Percentiles rank a stretch among this genome's conserved stretches.
These are phyloP conservation scores for Ptychoptera albimana DNA, from an alignment of 2,888 invertebrate genomes.

Conservation along the genomic window DNA sequence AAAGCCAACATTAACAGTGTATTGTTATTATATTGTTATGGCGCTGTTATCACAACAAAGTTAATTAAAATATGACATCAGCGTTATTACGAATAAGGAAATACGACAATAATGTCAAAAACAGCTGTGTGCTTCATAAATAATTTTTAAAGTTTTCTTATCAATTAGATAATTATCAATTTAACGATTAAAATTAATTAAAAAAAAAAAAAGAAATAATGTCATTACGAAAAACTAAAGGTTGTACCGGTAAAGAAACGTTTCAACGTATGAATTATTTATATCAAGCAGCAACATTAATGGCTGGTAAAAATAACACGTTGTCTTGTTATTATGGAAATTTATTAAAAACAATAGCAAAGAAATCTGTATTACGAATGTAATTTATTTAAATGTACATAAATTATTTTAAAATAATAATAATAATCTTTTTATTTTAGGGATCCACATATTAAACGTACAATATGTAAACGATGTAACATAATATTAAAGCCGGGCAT, in stretches of 20 bases:
- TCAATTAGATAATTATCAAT: too few relatives aligned
- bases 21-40: too few relatives aligned
- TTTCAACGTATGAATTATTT: slow-evolving; percentile 27
- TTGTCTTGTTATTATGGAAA: slow-evolving; percentile 26
- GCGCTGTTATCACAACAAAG: too few relatives aligned
- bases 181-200: too few relatives aligned
- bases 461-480: slow-evolving; percentile 25
- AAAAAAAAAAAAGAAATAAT: too few relatives aligned
- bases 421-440: slow-evolving; percentile 13
- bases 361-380: slow-evolving; percentile 25
- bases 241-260: slow-evolving; percentile 15
- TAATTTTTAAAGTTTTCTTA: too few relatives aligned
- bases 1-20: too few relatives aligned
- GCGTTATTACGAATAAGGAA: too few relatives aligned
- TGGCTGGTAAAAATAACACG: slow-evolving; percentile 20
- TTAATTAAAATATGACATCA: too few relatives aligned
- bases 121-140: too few relatives aligned
- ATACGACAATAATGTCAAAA: too few relatives aligned
- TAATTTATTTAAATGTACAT: slow-evolving; percentile 13
- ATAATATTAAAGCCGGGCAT: slow-evolving; percentile 20
- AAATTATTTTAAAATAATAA: background rate
- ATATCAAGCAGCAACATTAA: slow-evolving; percentile 26
- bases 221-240: slow-evolving; percentile 1
- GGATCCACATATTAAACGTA: slow-evolving; percentile 24
- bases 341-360: slow-evolving; percentile 23